Evolutionary conservation across 2,113 vertebrate genomes (phyloP).

Genomic region (Neopipo cinnamomea): DNA sequence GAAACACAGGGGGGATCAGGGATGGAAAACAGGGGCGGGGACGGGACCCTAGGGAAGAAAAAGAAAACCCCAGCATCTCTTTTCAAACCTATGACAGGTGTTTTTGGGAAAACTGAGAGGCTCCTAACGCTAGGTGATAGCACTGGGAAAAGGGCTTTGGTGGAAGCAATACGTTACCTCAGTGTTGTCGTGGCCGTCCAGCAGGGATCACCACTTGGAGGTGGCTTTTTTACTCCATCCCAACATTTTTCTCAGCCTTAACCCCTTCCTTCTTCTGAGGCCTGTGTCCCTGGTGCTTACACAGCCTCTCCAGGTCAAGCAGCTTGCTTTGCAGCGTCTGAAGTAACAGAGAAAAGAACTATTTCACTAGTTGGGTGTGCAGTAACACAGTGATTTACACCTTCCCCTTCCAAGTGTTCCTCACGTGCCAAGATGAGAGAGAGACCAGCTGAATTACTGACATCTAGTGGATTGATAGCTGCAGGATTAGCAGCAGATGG

Average conservation of each 20-base stretch:
- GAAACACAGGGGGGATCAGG: too few species aligned
- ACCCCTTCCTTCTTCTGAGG: background rate
- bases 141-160: background rate
- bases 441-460: background rate
- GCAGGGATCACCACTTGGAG: background rate
- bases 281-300: background rate
- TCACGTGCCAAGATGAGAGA: background rate
- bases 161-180: background rate
- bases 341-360: background rate
- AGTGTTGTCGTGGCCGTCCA: background rate
- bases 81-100: too few species aligned
- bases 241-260: background rate
- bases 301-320: background rate
- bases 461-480: background rate
- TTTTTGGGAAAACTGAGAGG: background rate
- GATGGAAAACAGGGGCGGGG: too few species aligned
- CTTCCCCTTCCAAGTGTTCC: background rate
- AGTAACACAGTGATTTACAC: background rate
- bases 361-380: background rate
- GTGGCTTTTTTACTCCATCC: background rate
- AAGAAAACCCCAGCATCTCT: too few species aligned
- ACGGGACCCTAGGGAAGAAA: too few species aligned
- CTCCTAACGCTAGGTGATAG: background rate
- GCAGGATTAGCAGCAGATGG: background rate
- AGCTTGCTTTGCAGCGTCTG: background rate